These are phyloP conservation scores for Exephanes ischioxanthus DNA, from an alignment of 2,888 invertebrate genomes.

Conservation along the genomic window DNA sequence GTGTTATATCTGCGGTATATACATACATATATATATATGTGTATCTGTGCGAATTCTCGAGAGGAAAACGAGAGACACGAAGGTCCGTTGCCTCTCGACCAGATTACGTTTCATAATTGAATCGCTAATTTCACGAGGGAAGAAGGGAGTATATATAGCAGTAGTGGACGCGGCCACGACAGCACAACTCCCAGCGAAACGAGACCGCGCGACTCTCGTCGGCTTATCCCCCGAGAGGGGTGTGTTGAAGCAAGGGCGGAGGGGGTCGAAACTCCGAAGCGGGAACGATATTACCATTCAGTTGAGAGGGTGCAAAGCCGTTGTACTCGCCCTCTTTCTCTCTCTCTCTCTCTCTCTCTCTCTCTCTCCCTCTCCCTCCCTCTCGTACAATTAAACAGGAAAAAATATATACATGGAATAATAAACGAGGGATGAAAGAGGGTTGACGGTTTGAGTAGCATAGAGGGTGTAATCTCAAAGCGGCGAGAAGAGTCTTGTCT, in stretches of 20 bases:
- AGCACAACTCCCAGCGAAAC: constrained; percentile 67
- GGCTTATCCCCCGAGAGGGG: constrained; percentile 43
- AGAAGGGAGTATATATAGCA: constrained; percentile 32
- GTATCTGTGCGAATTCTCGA: constrained; percentile 34
- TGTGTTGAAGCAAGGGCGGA: not conserved
- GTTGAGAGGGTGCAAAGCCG: constrained; percentile 60
- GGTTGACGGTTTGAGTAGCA: not conserved
- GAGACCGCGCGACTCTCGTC: constrained; percentile 69
- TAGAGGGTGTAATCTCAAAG: constrained; percentile 23
- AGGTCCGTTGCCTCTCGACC: constrained; percentile 60
- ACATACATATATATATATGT: not conserved
- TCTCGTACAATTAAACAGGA: constrained; percentile 49
- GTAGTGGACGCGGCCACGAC: constrained; percentile 52
- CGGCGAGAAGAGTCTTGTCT: constrained; percentile 10
- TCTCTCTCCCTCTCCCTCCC: no score
- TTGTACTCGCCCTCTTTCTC: not conserved
- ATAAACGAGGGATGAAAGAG: constrained; percentile 24
- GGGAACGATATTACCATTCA: constrained; percentile 60
- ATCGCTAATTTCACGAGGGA: constrained; percentile 62
- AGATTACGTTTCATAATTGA: constrained; percentile 68
- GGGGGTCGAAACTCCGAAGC: constrained; percentile 29
- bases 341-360: constrained; percentile 1
- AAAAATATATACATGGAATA: constrained; percentile 49
- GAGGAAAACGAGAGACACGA: constrained; percentile 53
- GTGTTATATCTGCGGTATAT: constrained; percentile 2